A percentile compares a stretch with the other conserved stretches of the same genome.
These are phyloP conservation scores for Erebia palarica DNA, from an alignment of 2,888 invertebrate genomes.

Conservation along the genomic window DNA sequence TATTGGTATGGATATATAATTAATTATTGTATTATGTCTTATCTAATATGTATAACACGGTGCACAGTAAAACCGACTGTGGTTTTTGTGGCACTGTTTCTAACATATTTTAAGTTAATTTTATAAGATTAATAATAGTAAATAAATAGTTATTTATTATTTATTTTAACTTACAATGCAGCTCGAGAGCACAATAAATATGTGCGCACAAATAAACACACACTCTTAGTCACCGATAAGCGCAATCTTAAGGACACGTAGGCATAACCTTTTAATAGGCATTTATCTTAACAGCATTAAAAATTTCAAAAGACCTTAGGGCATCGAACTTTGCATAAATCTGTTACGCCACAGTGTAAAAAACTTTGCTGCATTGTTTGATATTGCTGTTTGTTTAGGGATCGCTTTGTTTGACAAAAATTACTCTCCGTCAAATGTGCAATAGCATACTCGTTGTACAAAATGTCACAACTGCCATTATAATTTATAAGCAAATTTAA, in stretches of 20 bases:
- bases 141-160: no score
- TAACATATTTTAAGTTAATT: no score
- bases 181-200: slow-evolving; percentile 20
- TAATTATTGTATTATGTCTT: no score
- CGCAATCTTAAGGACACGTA: slow-evolving; percentile 22
- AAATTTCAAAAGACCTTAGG: slow-evolving; percentile 47
- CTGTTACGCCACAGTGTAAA: slow-evolving; percentile 35
- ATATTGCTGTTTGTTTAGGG: slow-evolving; percentile 28
- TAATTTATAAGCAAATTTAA: not conserved
- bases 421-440: slow-evolving; percentile 36
- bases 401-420: slow-evolving; percentile 38
- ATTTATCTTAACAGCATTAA: slow-evolving; percentile 51
- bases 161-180: slow-evolving; percentile 15
- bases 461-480: not conserved
- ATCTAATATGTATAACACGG: no score
- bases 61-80: no score
- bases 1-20: no score
- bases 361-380: slow-evolving; percentile 35
- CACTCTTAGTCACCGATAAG: slow-evolving; percentile 19
- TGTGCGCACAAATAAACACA: slow-evolving; percentile 26
- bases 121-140: no score
- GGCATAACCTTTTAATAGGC: slow-evolving; percentile 49
- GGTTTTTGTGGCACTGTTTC: no score
- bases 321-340: slow-evolving; percentile 27
- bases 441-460: not conserved